Percentiles rank a stretch among this genome's conserved stretches.
These are phyloP conservation scores for Didymodactylos carnosus DNA, from an alignment of 2,888 invertebrate species.

Conservation along the genomic window DNA sequence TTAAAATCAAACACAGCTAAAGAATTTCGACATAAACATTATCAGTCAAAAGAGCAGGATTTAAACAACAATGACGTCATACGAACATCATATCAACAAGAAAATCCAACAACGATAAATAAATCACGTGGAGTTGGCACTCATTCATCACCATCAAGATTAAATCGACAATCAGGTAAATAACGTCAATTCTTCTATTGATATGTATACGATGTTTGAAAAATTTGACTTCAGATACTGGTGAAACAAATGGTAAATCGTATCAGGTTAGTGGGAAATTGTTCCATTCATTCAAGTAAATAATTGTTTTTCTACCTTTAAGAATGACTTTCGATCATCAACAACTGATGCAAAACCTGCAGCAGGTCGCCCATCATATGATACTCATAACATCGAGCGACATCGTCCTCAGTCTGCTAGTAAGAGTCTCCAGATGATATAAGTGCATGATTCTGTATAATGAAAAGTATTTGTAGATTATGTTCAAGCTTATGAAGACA, in stretches of 20 bases:
- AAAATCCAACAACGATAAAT: background rate
- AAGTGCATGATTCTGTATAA: background rate
- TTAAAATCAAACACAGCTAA: background rate
- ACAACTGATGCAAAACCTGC: background rate
- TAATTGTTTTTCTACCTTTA: background rate
- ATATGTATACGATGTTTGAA: too few species aligned
- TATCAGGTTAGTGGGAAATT: too few species aligned
- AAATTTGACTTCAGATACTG: too few species aligned
- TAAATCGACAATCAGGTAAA: background rate
- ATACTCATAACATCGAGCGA: background rate
- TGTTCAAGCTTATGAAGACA: too few species aligned
- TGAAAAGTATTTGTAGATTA: background rate
- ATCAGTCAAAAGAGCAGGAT: background rate
- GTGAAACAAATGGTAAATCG: too few species aligned
- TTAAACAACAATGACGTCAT: too few species aligned
- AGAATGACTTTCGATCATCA: background rate
- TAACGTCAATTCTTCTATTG: too few species aligned
- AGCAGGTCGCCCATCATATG: background rate
- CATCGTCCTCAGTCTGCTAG: too few species aligned
- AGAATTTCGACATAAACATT: background rate
- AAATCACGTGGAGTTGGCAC: too few species aligned
- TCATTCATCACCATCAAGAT: background rate
- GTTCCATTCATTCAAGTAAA: background rate
- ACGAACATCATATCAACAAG: background rate
- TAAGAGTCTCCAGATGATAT: background rate